Base-by-base conservation (phyloP, 2,797 vertebrate genomes). In the Tiaroga cobitis region DNA sequence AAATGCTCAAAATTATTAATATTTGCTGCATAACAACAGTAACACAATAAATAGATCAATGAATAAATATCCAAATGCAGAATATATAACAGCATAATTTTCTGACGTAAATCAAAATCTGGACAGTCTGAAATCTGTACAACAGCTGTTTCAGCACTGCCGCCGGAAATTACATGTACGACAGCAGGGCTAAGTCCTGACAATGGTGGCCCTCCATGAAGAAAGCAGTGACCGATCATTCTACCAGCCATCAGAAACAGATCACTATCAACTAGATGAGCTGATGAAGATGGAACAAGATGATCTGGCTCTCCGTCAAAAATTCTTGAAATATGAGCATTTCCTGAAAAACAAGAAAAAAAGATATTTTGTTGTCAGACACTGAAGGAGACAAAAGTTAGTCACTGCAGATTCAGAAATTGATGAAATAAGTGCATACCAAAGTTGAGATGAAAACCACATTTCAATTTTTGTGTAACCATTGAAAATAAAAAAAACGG, bases 371-470 rank as follows among this genome's bases (percentile, higher is more conserved):
- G 63, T 70, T 21, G 34, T 70, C 19, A 41, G 19, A 70, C 68
- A 70, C 34, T 24, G 9, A 39, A 70, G 68, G 10, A n/a, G n/a
- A n/a, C n/a, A n/a, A n/a, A n/a, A n/a, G n/a, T n/a, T n/a, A n/a
- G n/a, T n/a, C n/a, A n/a, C 8, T 4, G 3, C 21, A 5, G 18
- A 39, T 4, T 41, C 9, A 41, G 8, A 70, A 24, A 70, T 41
- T 8, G 68, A 70, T 7, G 18, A 41, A 39, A 21, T 39, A 11
- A 24, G 37, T 7, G 26, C 69, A 39, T 72, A 74, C 81, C 69
- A 72, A 43, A 43, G 59, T 73, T 74, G 10, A 82, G 54, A 59
- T 72, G 34, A 72, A 82, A 74, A 37, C 68, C 68, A 59, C 49
- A 54, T 59, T 82, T 73, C 32, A 72, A 29, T 54, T 81, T 82